Percentiles rank a stretch among this genome's conserved stretches.
Evolutionary conservation across 2,888 invertebrate genomes (phyloP).

Genomic region (Loripinus fragilis): DNA sequence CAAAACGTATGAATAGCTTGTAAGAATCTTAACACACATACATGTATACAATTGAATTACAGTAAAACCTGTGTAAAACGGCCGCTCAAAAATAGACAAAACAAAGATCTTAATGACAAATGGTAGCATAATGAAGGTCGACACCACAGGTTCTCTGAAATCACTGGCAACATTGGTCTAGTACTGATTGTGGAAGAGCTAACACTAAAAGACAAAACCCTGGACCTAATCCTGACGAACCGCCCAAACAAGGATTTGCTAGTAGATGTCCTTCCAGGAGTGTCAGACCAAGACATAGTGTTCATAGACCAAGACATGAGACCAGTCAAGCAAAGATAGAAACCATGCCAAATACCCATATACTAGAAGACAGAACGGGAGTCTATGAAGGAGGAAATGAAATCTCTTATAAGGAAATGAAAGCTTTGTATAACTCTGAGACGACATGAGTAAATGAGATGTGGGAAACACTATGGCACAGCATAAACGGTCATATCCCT

Average conservation of each 20-base stretch:
- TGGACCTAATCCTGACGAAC: no score
- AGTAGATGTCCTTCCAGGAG: constrained; percentile 23
- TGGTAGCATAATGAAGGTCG: no score
- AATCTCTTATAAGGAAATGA: not conserved
- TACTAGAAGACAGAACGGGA: constrained; percentile 28
- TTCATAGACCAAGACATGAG: constrained; percentile 1
- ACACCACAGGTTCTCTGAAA: constrained; percentile 32
- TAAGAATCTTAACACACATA: no score
- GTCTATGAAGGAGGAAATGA: constrained; percentile 3
- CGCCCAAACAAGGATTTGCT: constrained; percentile 22
- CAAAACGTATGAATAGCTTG: no score
- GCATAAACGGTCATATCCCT: constrained; percentile 21
- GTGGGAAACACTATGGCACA: not conserved
- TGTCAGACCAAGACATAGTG: constrained; percentile 33
- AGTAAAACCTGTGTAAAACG: no score
- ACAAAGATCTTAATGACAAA: no score
- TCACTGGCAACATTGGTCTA: constrained; percentile 42
- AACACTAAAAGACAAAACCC: constrained; percentile 42
- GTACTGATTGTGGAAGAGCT: constrained; percentile 44
- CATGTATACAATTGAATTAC: no score
- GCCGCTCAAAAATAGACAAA: no score
- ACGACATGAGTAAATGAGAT: no score
- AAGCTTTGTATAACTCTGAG: not conserved
- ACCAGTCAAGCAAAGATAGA: not conserved
- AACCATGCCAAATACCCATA: constrained; percentile 15